Base-by-base conservation (phyloP, 2,888 invertebrate genomes). In the Choreutis nemorana region DNA sequence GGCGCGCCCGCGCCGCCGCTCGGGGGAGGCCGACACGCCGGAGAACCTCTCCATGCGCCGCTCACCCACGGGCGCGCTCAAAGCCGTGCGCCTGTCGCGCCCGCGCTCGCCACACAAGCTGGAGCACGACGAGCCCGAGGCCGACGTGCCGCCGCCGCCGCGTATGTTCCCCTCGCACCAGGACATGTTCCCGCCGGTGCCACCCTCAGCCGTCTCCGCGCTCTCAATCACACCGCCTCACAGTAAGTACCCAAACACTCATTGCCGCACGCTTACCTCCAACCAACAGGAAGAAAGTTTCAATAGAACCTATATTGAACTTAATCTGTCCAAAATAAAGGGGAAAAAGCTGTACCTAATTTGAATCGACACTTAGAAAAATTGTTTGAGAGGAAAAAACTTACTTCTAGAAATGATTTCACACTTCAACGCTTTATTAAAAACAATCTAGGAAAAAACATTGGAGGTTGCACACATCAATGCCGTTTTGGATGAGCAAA, bases 211-310 rank as follows among this genome's bases (percentile, higher is more conserved):
- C 22, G 83, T 89, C 44, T 84, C 88, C 35, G 89, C 90, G 32
- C 73, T 92, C 42, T 85, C 90, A 21, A 78, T 92, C 56, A 90
- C 91, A 44, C 90, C 91, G 48, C 90, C 91, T 33, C 91, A 92
- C 79, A 87, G 87, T 84, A 77, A 88, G 86, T 87, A 55, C 44
- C 21, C n/a, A n/a, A n/a, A n/a, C n/a, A n/a, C n/a, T n/a, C n/a
- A n/a, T n/a, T n/a, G n/a, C n/a, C n/a, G n/a, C n/a, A n/a, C n/a
- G n/a, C n/a, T n/a, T n/a, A n/a, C n/a, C n/a, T n/a, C n/a, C n/a
- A n/a, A n/a, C n/a, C n/a, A n/a, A n/a, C n/a, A n/a, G n/a, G n/a
- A n/a, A n/a, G n/a, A n/a, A n/a, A n/a, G n/a, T n/a, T n/a, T n/a
- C n/a, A n/a, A n/a, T n/a, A n/a, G n/a, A n/a, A n/a, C n/a, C n/a